Evolutionary conservation across 2,797 vertebrate genomes (phyloP), one percentile per base, ranked within the genome.

Genomic region (Aphelocoma californica): DNA sequence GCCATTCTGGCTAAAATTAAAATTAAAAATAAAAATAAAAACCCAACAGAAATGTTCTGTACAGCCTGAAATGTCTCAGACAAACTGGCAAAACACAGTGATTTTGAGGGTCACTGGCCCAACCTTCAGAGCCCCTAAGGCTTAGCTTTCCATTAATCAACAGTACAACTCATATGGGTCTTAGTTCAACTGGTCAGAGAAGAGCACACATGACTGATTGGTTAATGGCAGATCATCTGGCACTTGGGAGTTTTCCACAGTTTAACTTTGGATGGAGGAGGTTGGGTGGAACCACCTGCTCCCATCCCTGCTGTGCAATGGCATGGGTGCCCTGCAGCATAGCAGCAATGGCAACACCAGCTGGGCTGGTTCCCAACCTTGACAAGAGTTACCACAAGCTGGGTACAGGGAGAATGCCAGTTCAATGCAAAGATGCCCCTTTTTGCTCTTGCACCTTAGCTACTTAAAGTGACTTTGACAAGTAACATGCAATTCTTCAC

Each of bases 101-200:
- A 42, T 80, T 90, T 88, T 81, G 84, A 91, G 38, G 42, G 18
- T 89, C 18, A 21, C 40, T 88, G 74, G 32, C 67, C 77, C 78
- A 92, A 29, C 28, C 10, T 88, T 89, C 34, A 45, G 67, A 75
- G 29, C 21, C 53, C 36, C 75, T 34, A 65, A 79, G 26, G 6
- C 21, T 88, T 60, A 71, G 91, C 42, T 96, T 92, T 92, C 95
- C 93, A 75, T 96, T 88, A 79, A 47, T 79, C 50, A 93, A 42
- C 29, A 34, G 44, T 38, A 81, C 61, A 88, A 25, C 47, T 79
- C 44, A 7, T 36, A 6, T 20, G 65, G 26, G 32, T 45, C 65
- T 32, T 54, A 34, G 54, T 61, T 92, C 67, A 91, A 0, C 17
- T 58, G 66, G 42, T 31, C 61, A 66, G 65, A 86, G 85, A 48